Base-by-base conservation (phyloP, 2,888 invertebrate species). In the Nomada flava region DNA sequence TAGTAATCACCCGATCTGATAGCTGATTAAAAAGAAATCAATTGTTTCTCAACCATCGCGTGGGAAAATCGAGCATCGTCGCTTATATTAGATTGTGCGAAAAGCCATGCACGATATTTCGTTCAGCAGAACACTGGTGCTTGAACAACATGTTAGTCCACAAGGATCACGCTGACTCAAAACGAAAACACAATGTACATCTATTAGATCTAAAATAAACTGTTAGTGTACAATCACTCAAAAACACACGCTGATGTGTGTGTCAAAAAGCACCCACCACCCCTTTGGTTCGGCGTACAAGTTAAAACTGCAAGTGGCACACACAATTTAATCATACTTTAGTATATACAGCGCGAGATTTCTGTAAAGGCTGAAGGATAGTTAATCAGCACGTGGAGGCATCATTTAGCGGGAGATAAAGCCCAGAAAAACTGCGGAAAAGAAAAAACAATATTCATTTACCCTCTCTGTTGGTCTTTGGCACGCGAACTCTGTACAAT, bases 1-100 rank as follows among this genome's bases (percentile, higher is more conserved):
- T 99, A 99, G 95, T 99, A 99, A 94, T 99, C 99, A 23, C 99
- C 99, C 80, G 99, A 99, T 70, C 99, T 96, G 79, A 99, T 97
- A 70, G 99, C 99, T 99, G 95, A 93, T 94, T 92, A 85, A 86
- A 36, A 84, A 86, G 65, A 53, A 59, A 77, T 0, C 26, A 11
- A 7, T n/a, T 3, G 5, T 26, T 36, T 57, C 50, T 77, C 23
- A 82, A 13, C 18, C 1, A 23, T 0, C 18, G 42, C 36, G 0
- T 2, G 23, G 1, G 15, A 44, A n/a, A 1, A 0, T 2, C 10
- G 5, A 13, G 7, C n/a, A 18, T 2, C 23, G 4, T 23, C 18
- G 36, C 52, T 77, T 42, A 52, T 36, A 4, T 13, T 29, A 9
- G 18, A 47, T 52, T 60, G 62, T 60, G 72, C 67, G 36, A 64